These are phyloP conservation scores for Caenorhabditis virilis DNA, from an alignment of 2,888 invertebrate genomes.

Conservation along the genomic window DNA sequence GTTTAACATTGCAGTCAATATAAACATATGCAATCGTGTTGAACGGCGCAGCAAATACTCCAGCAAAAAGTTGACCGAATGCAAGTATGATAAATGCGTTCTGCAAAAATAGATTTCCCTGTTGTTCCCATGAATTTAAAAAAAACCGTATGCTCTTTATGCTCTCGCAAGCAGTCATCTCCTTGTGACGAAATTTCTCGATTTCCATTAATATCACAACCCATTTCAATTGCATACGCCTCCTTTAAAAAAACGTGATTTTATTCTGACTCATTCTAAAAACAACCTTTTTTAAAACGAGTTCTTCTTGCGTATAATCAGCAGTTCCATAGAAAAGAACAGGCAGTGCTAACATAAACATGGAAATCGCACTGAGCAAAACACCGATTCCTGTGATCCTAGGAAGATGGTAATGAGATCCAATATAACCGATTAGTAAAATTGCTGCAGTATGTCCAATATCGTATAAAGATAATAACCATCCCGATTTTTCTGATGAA, in stretches of 20 bases:
- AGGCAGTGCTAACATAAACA: slow-evolving; percentile 56
- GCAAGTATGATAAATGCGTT: slow-evolving; percentile 49
- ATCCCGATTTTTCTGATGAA: slow-evolving; percentile 47
- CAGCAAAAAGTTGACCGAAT: slow-evolving; percentile 53
- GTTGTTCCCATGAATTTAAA: not conserved
- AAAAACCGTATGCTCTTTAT: slow-evolving; percentile 40
- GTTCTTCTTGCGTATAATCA: slow-evolving; percentile 36
- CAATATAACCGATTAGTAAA: slow-evolving; percentile 58
- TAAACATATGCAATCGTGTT: slow-evolving; percentile 61
- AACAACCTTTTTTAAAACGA: slow-evolving; percentile 27
- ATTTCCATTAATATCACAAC: slow-evolving; percentile 26
- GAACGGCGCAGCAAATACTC: slow-evolving; percentile 58
- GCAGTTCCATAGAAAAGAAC: slow-evolving; percentile 53
- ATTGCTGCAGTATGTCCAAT: slow-evolving; percentile 59
- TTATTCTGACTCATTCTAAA: too few relatives aligned
- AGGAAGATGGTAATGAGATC: slow-evolving; percentile 54
- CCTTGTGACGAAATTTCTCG: slow-evolving; percentile 31
- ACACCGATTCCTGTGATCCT: slow-evolving; percentile 58
- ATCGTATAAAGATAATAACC: slow-evolving; percentile 57
- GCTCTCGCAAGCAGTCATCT: slow-evolving; percentile 42
- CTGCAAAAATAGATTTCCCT: slow-evolving; percentile 19
- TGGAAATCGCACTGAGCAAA: slow-evolving; percentile 50
- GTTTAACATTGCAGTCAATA: slow-evolving; percentile 58
- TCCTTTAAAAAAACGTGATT: too few relatives aligned
- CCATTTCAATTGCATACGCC: slow-evolving; percentile 36